Conservation (phyloP, 2,113 vertebrate species). For the Malurus cyaneus region DNA sequence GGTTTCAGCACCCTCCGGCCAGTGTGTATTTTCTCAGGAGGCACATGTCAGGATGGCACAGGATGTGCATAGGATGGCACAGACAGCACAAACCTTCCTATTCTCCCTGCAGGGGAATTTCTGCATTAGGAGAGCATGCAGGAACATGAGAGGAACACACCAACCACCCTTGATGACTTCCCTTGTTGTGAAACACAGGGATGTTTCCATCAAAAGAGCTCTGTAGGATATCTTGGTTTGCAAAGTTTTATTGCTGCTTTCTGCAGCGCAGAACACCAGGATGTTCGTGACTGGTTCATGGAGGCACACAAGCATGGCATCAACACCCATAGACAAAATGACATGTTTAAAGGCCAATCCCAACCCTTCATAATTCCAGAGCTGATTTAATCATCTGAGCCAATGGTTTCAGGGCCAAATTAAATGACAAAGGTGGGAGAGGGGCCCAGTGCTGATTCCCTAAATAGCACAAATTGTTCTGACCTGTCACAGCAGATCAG, state of each 20-base stretch:
- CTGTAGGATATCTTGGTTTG: background rate
- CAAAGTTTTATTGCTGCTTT: background rate
- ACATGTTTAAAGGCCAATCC: background rate
- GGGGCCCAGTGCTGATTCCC: background rate
- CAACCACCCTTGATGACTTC: background rate
- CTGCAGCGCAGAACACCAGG: background rate
- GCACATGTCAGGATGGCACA: background rate
- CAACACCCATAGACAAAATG: accelerated
- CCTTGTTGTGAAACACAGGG: background rate
- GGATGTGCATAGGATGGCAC: background rate
- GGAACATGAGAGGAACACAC: background rate
- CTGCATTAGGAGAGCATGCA: background rate
- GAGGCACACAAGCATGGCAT: background rate
- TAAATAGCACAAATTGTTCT: constrained; percentile 31
- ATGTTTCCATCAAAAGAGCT: background rate
- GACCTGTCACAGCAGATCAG: constrained; percentile 41
- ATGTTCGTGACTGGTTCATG: background rate
- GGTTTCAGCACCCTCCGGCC: background rate
- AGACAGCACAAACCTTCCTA: background rate
- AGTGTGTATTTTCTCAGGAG: background rate
- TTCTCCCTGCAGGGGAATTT: background rate
- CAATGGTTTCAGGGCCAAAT: constrained; percentile 36
- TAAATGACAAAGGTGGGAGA: constrained; percentile 26
- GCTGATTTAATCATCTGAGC: constrained; percentile 39
- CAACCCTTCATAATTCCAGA: background rate